Conservation (phyloP, 2,888 invertebrate species). For the Caenorhabditis angaria region DNA sequence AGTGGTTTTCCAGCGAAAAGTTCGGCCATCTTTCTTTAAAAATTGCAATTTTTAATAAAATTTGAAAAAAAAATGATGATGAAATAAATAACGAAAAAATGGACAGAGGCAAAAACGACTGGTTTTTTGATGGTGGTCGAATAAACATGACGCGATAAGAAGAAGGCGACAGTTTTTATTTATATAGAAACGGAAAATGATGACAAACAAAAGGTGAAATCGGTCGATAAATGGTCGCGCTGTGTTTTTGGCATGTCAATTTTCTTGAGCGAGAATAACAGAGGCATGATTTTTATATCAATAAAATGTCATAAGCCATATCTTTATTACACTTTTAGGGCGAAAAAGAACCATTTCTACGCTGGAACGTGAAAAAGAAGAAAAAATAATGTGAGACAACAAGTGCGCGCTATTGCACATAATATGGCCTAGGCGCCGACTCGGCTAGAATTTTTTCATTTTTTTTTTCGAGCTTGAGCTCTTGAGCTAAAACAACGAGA, state of each 20-base stretch:
- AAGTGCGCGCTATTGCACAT: background rate
- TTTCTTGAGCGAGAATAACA: too few relatives aligned
- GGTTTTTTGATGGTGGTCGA: conserved; percentile 7
- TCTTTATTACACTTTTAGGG: too few relatives aligned
- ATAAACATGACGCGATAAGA: conserved; percentile 1
- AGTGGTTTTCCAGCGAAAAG: conserved; percentile 54
- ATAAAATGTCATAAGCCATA: too few relatives aligned
- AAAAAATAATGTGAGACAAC: background rate
- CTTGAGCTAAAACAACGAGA: conserved; percentile 14
- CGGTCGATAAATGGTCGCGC: too few relatives aligned
- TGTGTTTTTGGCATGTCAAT: too few relatives aligned
- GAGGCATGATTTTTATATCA: too few relatives aligned
- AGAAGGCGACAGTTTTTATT: conserved; percentile 2
- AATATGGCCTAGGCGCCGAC: background rate
- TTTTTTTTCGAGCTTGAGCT: background rate
- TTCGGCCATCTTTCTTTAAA: conserved; percentile 48
- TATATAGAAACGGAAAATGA: conserved; percentile 9
- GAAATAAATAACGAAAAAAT: conserved; percentile 1
- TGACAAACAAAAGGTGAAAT: conserved; percentile 5
- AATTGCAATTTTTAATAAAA: background rate
- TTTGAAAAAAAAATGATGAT: conserved; percentile 4
- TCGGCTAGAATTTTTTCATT: background rate
- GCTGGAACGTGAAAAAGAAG: background rate
- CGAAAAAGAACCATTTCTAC: too few relatives aligned
- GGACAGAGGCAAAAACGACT: background rate